Conservation (phyloP, 2,888 invertebrate species). For the Ischnura elegans region DNA sequence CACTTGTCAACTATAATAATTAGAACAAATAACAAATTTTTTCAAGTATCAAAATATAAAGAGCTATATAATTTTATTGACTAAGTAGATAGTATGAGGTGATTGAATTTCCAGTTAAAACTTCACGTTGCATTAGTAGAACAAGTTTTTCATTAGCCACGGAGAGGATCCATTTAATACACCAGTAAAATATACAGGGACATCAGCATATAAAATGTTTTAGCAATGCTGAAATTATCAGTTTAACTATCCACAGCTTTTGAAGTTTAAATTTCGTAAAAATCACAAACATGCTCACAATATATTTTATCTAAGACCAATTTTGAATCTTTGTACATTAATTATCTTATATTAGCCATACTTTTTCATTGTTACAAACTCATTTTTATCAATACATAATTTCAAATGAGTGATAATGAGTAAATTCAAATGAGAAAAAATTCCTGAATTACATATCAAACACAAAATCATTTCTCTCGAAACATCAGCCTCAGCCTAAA, state of each 20-base stretch:
- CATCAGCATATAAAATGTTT: conserved; percentile 27
- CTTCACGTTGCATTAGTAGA: not conserved
- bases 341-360: not conserved
- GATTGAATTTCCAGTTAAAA: not conserved
- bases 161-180: conserved; percentile 18
- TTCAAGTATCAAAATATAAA: conserved; percentile 20
- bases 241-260: not conserved
- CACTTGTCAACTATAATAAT: not conserved
- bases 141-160: not conserved
- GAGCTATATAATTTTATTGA: conserved; percentile 27
- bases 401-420: not conserved
- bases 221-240: not conserved
- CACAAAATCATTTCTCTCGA: not conserved
- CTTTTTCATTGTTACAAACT: not conserved
- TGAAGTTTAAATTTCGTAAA: conserved; percentile 1
- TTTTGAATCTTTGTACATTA: conserved; percentile 14
- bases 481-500: not conserved
- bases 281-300: not conserved
- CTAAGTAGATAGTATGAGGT: not conserved
- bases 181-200: not conserved
- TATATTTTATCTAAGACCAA: not conserved
- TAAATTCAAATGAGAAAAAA: not conserved
- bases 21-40: not conserved
- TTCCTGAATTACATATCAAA: not conserved
- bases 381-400: too few species aligned